Percentiles rank a stretch among this genome's conserved stretches.
Conservation (phyloP, 2,888 invertebrate species). For the Stomorhina lunata region DNA sequence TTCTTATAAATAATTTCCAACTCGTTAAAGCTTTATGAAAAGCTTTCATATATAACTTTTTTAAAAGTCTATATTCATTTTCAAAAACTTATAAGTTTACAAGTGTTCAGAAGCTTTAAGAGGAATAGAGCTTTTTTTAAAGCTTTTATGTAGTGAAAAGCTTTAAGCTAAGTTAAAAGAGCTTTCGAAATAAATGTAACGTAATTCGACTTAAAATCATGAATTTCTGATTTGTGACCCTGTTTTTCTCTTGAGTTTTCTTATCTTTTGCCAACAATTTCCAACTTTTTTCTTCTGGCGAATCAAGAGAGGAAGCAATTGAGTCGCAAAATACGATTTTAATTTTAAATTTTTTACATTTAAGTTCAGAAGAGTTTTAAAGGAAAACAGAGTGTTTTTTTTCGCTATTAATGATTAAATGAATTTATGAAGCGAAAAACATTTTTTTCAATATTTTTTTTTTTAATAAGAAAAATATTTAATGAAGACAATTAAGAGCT, state of each 20-base stretch:
- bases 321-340: neutral
- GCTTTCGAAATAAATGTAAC: no score
- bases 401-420: conserved; percentile 51
- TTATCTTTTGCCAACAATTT: conserved; percentile 41
- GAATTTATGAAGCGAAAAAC: conserved; percentile 50
- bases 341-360: neutral
- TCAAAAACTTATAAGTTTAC: neutral
- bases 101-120: no score
- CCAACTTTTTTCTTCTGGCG: neutral
- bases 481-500: conserved; percentile 27
- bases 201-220: no score
- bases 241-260: conserved; percentile 32
- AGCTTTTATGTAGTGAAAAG: neutral
- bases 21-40: neutral
- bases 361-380: conserved; percentile 1
- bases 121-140: neutral
- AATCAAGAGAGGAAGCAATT: neutral
- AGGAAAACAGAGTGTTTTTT: no score
- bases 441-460: neutral
- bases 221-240: conserved; percentile 37
- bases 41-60: neutral
- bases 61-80: neutral
- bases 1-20: no score
- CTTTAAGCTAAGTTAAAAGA: no score
- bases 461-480: neutral